Conservation (phyloP, 2,113 vertebrate species). For the Cryptomyrus ogoouensis region DNA sequence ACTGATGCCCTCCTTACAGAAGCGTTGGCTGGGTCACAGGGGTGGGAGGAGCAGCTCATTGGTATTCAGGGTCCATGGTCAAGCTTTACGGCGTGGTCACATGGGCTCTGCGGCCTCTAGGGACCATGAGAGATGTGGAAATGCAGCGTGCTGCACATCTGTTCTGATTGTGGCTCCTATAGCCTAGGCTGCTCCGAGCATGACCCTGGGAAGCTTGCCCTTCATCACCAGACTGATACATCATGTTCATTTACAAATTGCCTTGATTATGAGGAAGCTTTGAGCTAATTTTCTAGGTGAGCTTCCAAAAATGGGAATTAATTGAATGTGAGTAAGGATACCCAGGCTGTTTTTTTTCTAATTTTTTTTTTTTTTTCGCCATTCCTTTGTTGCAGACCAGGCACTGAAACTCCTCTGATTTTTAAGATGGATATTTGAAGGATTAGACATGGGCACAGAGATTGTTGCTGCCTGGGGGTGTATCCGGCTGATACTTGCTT, state of each 20-base stretch:
- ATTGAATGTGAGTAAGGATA: background rate
- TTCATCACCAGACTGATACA: background rate
- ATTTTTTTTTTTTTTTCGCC: background rate
- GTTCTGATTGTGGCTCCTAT: background rate
- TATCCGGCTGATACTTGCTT: background rate
- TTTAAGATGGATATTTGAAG: background rate
- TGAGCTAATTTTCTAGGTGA: background rate
- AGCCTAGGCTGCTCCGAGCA: background rate
- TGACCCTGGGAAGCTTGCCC: background rate
- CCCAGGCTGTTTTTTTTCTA: background rate
- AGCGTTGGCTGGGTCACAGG: background rate
- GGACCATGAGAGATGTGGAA: background rate
- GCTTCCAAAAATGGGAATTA: background rate
- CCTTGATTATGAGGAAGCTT: background rate
- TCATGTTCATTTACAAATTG: background rate
- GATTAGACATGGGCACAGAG: background rate
- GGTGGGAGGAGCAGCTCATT: background rate
- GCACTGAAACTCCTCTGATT: background rate
- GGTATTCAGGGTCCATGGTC: background rate
- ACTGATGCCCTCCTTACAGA: background rate
- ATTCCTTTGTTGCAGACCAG: background rate
- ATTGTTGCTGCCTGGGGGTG: background rate
- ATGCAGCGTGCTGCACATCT: background rate
- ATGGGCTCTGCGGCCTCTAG: background rate
- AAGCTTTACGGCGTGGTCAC: background rate